A percentile compares a stretch with the other conserved stretches of the same genome.
These are phyloP conservation scores for Poecilia latipinna DNA, from an alignment of 2,113 vertebrate species.

Conservation along the genomic window DNA sequence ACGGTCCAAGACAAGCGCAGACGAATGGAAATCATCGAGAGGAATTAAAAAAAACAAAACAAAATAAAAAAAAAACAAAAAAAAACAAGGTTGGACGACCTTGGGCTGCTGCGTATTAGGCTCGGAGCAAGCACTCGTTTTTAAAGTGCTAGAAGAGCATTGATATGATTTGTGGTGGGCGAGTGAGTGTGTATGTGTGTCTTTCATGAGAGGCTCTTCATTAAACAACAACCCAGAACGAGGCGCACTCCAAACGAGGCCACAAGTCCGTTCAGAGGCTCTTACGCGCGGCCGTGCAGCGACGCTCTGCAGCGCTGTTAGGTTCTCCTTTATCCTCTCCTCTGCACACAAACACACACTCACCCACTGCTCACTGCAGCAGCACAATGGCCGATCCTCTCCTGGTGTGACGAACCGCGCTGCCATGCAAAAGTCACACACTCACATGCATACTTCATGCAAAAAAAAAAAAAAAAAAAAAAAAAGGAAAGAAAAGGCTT, in stretches of 20 bases:
- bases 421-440: conserved; percentile 33
- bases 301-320: conserved; percentile 61
- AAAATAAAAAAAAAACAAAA: conserved; percentile 32
- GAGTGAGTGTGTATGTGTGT: conserved; percentile 38
- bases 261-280: conserved; percentile 65
- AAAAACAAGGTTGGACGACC: conserved; percentile 48
- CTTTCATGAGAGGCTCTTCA: conserved; percentile 63
- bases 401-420: conserved; percentile 31
- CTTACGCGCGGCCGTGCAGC: conserved; percentile 59
- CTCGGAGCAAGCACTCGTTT: conserved; percentile 50
- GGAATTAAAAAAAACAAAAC: conserved; percentile 14
- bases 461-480: conserved; percentile 24
- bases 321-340: conserved; percentile 66
- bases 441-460: conserved; percentile 21
- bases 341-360: conserved; percentile 33
- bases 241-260: conserved; percentile 74
- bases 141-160: conserved; percentile 50
- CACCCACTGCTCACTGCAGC: conserved; percentile 18
- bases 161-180: conserved; percentile 52
- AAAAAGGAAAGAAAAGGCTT: conserved; percentile 30
- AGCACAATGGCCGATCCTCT: conserved; percentile 43
- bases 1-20: conserved; percentile 41
- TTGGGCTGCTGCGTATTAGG: conserved; percentile 46
- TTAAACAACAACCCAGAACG: conserved; percentile 61
- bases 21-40: conserved; percentile 53